Percentiles rank a stretch among this genome's conserved stretches.
These are phyloP conservation scores for Calliphora vicina DNA, from an alignment of 1,140 invertebrate genomes.

Conservation along the genomic window DNA sequence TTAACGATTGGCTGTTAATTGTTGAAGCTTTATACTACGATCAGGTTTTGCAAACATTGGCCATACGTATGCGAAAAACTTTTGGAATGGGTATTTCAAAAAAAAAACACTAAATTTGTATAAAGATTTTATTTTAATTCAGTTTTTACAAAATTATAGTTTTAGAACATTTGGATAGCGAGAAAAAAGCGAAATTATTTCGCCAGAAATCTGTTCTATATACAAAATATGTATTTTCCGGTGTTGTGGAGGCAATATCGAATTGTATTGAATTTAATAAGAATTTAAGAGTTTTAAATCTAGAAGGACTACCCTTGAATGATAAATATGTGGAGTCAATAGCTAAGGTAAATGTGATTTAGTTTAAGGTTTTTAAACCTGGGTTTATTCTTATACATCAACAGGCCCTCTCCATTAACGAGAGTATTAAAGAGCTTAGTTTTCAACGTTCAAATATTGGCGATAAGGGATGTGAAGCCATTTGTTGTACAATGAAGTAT, in stretches of 20 bases:
- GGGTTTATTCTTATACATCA: not conserved
- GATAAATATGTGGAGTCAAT: constrained; percentile 67
- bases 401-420: constrained; percentile 65
- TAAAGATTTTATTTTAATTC: not conserved
- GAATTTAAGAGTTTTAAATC: constrained; percentile 66
- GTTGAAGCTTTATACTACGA: constrained; percentile 69
- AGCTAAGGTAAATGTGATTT: constrained; percentile 51
- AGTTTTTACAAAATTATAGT: constrained; percentile 44
- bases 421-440: constrained; percentile 67
- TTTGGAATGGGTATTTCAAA: constrained; percentile 48
- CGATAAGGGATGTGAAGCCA: constrained; percentile 68
- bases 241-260: constrained; percentile 65
- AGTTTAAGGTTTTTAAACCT: not conserved
- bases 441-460: constrained; percentile 68
- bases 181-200: constrained; percentile 65
- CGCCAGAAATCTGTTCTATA: constrained; percentile 65
- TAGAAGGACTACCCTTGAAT: constrained; percentile 70
- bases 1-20: constrained; percentile 71
- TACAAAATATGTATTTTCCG: constrained; percentile 65
- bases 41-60: constrained; percentile 66
- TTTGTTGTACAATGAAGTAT: constrained; percentile 68
- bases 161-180: constrained; percentile 67
- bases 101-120: not conserved
- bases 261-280: constrained; percentile 66
- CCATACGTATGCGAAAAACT: constrained; percentile 62